Percentiles rank a stretch among this genome's conserved stretches.
Evolutionary conservation across 2,797 vertebrate genomes (phyloP).

Genomic region (Syngnathus rostellatus): DNA sequence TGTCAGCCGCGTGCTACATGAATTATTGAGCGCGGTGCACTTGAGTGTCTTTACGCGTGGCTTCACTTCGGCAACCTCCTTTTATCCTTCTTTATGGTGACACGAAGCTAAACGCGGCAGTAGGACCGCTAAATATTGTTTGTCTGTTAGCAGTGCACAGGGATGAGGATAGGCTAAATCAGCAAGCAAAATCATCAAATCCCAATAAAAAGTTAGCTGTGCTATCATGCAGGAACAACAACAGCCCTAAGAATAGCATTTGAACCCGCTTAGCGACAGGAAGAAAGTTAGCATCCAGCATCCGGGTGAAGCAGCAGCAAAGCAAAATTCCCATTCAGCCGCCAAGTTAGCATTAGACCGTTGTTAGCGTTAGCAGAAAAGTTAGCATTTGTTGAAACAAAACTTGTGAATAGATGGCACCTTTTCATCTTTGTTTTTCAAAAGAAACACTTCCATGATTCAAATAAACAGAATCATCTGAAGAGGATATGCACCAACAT

Average conservation of each 20-base stretch:
- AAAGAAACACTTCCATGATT: no score
- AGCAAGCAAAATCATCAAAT: not conserved
- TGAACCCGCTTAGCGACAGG: not conserved
- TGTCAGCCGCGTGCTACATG: slow-evolving; percentile 22
- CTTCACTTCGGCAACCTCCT: slow-evolving; percentile 17
- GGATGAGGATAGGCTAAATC: not conserved
- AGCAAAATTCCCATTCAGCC: not conserved
- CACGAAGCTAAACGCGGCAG: not conserved
- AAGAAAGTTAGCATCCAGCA: not conserved
- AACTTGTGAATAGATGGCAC: not conserved
- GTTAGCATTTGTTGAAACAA: not conserved
- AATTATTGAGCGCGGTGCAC: slow-evolving; percentile 54
- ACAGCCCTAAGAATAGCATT: not conserved
- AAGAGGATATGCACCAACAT: no score
- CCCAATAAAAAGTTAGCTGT: not conserved
- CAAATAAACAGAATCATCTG: no score
- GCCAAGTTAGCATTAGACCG: not conserved
- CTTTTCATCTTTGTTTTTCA: no score
- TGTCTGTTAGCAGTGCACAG: not conserved
- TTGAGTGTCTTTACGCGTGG: slow-evolving; percentile 47
- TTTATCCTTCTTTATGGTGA: not conserved
- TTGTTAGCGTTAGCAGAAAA: not conserved
- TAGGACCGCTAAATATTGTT: not conserved
- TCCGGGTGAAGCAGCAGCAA: not conserved
- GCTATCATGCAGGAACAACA: not conserved